These are phyloP conservation scores for Heliangelus exortis DNA, from an alignment of 2,797 vertebrate species.

Conservation along the genomic window DNA sequence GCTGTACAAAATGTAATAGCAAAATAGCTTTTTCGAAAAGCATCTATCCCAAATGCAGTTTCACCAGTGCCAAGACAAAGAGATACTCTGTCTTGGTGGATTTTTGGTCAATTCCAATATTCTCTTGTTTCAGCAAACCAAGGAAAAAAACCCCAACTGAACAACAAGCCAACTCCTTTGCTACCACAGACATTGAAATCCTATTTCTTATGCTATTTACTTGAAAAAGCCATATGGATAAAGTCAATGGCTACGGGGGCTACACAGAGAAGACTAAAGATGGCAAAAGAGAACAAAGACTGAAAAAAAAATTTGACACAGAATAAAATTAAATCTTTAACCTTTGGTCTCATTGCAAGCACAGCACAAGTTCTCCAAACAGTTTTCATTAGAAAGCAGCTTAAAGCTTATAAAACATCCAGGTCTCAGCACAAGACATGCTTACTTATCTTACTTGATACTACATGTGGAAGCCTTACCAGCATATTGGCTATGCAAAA, in stretches of 20 bases:
- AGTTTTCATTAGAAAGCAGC: background rate
- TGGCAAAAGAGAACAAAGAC: background rate
- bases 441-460: background rate
- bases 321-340: background rate
- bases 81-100: background rate
- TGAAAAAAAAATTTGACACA: background rate
- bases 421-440: background rate
- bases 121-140: background rate
- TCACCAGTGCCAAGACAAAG: background rate
- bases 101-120: background rate
- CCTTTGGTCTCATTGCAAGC: background rate
- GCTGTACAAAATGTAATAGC: background rate
- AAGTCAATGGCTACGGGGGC: background rate
- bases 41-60: background rate
- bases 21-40: background rate
- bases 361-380: background rate
- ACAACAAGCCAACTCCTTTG: background rate
- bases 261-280: background rate
- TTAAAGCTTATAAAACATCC: background rate
- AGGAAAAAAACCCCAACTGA: background rate
- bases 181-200: background rate
- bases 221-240: background rate
- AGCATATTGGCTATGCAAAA: background rate
- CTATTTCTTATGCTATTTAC: background rate
- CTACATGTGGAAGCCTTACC: background rate